Base-by-base conservation (phyloP, 2,888 invertebrate species). In the Cephus spinipes region DNA sequence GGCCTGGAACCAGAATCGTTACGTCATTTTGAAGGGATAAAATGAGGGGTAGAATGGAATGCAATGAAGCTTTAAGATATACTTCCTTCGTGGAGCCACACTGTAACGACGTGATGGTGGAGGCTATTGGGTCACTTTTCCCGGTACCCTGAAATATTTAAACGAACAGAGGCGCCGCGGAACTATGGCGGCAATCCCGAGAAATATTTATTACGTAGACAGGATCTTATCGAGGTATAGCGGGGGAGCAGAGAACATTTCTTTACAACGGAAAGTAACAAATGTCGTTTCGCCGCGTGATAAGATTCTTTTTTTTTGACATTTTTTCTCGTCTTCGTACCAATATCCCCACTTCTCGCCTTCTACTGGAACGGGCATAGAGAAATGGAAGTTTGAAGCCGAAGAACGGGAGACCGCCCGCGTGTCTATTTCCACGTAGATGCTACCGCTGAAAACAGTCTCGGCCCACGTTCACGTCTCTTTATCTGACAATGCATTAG, bases 401-500 rank as follows among this genome's bases (percentile, higher is more conserved):
- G 31, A 33, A 23, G 71, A 71, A 23, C 23, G 55, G 9, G 32
- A 33, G 73, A 76, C 55, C 77, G 76, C 78, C 76, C 76, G n/a
- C 76, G 73, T 73, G 40, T 55, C 55, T 55, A 55, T 55, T 55
- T 23, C 55, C 55, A 55, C 55, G 23, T 55, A 55, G 55, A 55
- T 23, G 55, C 55, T 55, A 9, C 23, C 55, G 23, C 23, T 55
- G 55, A 55, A 55, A 55, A 55, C 55, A 55, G 55, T 23, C 23
- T 55, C 55, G 23, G 23, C 55, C 23, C 31, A 33, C 71, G 71
- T 80, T 77, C 69, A 76, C 73, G 75, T 75, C 75, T 55, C 77
- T 79, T 81, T 84, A 84, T 84, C 84, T 80, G n/a, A 30, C 23
- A 76, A 78, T 81, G 79, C 82, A 83, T 83, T 83, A 81, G 80